Evolutionary conservation across 2,113 vertebrate genomes (phyloP).

Genomic region (Aythya baeri): DNA sequence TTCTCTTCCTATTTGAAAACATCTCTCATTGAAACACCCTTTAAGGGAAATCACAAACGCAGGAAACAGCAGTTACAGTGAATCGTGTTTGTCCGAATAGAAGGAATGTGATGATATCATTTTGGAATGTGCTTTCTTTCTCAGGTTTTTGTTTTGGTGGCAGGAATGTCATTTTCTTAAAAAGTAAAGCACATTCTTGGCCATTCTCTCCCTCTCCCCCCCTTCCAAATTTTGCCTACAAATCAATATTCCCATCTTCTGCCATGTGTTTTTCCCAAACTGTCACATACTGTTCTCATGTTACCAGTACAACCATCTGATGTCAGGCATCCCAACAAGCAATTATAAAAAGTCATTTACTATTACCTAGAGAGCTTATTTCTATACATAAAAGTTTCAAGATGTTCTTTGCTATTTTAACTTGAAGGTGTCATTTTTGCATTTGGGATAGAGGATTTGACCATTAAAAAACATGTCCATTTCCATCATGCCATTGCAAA

Average conservation of each 20-base stretch:
- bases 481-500: neutral
- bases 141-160: conserved; percentile 59
- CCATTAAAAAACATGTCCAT: neutral
- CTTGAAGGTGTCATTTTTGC: neutral
- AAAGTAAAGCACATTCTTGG: conserved; percentile 69
- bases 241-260: conserved; percentile 39
- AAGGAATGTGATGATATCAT: conserved; percentile 50
- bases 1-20: conserved; percentile 57
- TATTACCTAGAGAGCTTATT: conserved; percentile 31
- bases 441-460: neutral
- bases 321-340: conserved; percentile 35
- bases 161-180: conserved; percentile 54
- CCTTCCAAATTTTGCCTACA: conserved; percentile 20
- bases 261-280: conserved; percentile 67
- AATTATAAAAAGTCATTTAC: conserved; percentile 64
- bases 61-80: conserved; percentile 54
- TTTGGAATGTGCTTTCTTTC: conserved; percentile 58
- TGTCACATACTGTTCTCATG: conserved; percentile 38
- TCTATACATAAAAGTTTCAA: conserved; percentile 31
- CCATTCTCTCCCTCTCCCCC: neutral
- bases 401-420: conserved; percentile 34
- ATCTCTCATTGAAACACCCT: neutral
- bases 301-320: conserved; percentile 51
- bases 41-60: conserved; percentile 28
- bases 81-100: neutral